phyloP scores from a whole-genome alignment of 2,888 invertebrate genomes.

The Nycteola revayana region DNA sequence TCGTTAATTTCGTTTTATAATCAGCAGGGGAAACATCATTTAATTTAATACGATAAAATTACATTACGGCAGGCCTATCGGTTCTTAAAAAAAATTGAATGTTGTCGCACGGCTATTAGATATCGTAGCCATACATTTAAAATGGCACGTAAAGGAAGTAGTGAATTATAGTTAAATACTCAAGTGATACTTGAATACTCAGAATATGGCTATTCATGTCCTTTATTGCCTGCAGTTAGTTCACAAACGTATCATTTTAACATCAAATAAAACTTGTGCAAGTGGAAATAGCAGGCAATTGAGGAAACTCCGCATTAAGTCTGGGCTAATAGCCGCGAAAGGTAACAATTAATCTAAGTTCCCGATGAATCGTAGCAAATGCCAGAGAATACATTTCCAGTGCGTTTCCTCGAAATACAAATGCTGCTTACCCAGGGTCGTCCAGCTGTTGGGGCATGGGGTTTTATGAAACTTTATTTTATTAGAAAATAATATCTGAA shows the following conservation, averaged over 20 bases:
- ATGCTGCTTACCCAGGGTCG: conserved; percentile 28
- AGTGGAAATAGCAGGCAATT: conserved; percentile 34
- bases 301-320: conserved; percentile 54
- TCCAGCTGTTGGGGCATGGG: no score
- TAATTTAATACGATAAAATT: no score
- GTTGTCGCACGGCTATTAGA: no score
- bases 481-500: no score
- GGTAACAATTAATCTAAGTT: conserved; percentile 52
- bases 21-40: no score
- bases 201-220: conserved; percentile 19
- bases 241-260: conserved; percentile 24
- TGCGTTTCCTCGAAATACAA: conserved; percentile 50
- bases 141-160: conserved; percentile 27
- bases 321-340: conserved; percentile 40
- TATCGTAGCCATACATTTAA: conserved; percentile 11
- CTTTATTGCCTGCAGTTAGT: conserved; percentile 15
- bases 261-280: conserved; percentile 21
- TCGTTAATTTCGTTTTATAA: no score
- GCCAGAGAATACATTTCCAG: conserved; percentile 41
- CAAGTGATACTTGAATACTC: conserved; percentile 10
- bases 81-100: no score
- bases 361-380: conserved; percentile 42
- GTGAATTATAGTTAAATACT: conserved; percentile 17
- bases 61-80: no score
- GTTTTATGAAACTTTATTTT: no score